These are phyloP conservation scores for Elaphurus davidianus DNA, from an alignment of 2,113 vertebrate species.

Conservation along the genomic window DNA sequence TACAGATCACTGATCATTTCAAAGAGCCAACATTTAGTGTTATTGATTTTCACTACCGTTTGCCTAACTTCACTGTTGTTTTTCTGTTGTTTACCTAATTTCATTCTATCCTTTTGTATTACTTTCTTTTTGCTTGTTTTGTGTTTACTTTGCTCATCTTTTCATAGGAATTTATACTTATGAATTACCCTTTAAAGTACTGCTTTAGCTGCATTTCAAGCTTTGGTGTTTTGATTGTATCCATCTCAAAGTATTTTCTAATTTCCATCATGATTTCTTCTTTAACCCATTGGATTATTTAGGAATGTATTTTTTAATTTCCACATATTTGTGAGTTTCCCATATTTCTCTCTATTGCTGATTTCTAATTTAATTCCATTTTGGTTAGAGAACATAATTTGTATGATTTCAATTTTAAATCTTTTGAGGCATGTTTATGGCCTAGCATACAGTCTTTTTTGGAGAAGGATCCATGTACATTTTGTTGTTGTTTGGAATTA, in stretches of 20 bases:
- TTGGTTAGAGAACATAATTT: not conserved
- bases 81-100: not conserved
- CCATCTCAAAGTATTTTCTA: not conserved
- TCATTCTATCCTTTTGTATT: not conserved
- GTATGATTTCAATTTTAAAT: not conserved
- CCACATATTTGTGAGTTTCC: not conserved
- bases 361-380: slow-evolving; percentile 4
- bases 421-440: not conserved
- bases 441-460: not conserved
- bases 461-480: not conserved
- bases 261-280: not conserved
- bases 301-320: not conserved
- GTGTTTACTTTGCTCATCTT: not conserved
- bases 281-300: not conserved
- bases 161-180: not conserved
- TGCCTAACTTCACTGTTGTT: not conserved
- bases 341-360: not conserved
- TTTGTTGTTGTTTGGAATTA: slow-evolving; percentile 9
- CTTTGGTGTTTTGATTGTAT: not conserved
- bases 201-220: not conserved
- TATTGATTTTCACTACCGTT: not conserved
- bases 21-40: not conserved
- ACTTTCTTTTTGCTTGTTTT: not conserved
- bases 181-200: not conserved
- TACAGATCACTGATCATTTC: not conserved